Percentiles rank a stretch among this genome's conserved stretches.
Evolutionary conservation across 1,140 invertebrate genomes (phyloP).

Genomic region (Lutraria rhynchaena): DNA sequence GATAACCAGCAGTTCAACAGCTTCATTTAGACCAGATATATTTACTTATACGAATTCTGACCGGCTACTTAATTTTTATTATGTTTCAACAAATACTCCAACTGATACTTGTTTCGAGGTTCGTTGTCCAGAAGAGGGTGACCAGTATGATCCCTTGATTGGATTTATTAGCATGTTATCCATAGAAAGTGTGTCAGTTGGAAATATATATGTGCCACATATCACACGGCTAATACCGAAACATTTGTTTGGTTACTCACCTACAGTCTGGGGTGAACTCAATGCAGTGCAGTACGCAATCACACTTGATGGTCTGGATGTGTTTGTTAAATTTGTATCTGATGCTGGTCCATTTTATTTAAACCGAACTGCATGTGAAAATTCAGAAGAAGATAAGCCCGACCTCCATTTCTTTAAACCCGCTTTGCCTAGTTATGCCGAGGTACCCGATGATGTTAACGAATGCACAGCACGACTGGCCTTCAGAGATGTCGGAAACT

Average conservation of each 20-base stretch:
- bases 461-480: constrained; percentile 18
- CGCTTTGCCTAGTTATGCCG: constrained; percentile 11
- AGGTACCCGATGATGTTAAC: constrained; percentile 10
- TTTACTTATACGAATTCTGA: constrained; percentile 31
- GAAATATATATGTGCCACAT: constrained; percentile 1
- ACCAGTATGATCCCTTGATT: not conserved
- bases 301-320: not conserved
- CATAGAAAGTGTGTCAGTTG: constrained; percentile 39
- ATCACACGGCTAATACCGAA: not conserved
- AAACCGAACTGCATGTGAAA: constrained; percentile 4
- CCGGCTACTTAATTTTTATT: constrained; percentile 21
- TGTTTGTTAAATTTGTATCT: constrained; percentile 27
- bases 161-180: constrained; percentile 25
- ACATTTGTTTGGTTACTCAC: not conserved
- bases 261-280: not conserved
- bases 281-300: constrained; percentile 13
- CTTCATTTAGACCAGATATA: constrained; percentile 31
- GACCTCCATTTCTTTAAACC: constrained; percentile 28
- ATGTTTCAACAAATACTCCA: constrained; percentile 11
- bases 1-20: not conserved
- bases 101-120: constrained; percentile 26
- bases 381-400: not conserved
- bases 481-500: not conserved
- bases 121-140: constrained; percentile 4
- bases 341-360: not conserved